Evolutionary conservation across 2,888 invertebrate species (phyloP).

Genomic region (Zaprionus lineosus): DNA sequence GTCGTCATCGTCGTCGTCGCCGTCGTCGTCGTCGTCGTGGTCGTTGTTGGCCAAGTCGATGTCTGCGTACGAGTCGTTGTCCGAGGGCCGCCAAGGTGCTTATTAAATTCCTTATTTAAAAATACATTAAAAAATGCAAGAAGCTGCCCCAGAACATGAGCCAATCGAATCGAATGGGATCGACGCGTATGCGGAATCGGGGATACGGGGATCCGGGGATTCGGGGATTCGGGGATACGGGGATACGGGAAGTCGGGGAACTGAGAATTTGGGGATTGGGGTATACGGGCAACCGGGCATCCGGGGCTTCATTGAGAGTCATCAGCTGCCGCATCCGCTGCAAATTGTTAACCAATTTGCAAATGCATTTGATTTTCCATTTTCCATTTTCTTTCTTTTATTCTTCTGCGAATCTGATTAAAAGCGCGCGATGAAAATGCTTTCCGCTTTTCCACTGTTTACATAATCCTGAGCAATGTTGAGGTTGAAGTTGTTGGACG

Average conservation of each 20-base stretch:
- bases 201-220: slow-evolving; percentile 25
- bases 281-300: slow-evolving; percentile 27
- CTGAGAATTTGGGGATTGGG: no score
- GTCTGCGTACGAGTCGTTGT: slow-evolving; percentile 55
- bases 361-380: slow-evolving; percentile 63
- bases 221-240: no score
- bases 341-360: slow-evolving; percentile 55
- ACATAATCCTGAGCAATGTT: slow-evolving; percentile 42
- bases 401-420: slow-evolving; percentile 57
- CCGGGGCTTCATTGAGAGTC: slow-evolving; percentile 2
- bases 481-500: slow-evolving; percentile 2
- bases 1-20: slow-evolving; percentile 57
- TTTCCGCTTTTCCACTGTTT: slow-evolving; percentile 63
- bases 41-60: background rate
- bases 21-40: slow-evolving; percentile 7
- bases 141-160: slow-evolving; percentile 60
- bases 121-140: slow-evolving; percentile 79
- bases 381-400: slow-evolving; percentile 24
- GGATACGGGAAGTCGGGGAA: no score
- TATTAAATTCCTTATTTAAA: slow-evolving; percentile 79
- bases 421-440: slow-evolving; percentile 73
- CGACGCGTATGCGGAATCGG: slow-evolving; percentile 31
- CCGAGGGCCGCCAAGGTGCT: slow-evolving; percentile 74
- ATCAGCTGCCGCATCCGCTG: slow-evolving; percentile 54
- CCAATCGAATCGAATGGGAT: no score